phyloP scores from a whole-genome alignment of 2,797 vertebrate genomes.

The Melanitta fusca region DNA sequence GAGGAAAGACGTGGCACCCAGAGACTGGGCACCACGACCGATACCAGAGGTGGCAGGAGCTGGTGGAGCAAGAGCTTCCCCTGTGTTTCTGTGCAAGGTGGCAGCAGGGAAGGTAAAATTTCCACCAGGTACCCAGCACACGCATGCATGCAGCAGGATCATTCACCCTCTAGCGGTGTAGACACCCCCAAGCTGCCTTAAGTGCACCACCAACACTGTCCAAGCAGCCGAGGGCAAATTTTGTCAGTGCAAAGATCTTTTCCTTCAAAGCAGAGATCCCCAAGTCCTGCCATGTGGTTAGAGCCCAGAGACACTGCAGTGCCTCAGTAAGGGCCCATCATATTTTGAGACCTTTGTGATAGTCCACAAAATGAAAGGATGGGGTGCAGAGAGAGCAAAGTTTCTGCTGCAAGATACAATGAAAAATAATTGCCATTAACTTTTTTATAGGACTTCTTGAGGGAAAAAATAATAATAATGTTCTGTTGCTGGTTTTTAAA shows the following conservation, averaged over 20 bases:
- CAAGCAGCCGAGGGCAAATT: background rate
- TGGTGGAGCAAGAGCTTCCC: background rate
- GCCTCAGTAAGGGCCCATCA: rapidly evolving
- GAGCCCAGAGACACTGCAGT: no score
- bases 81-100: rapidly evolving
- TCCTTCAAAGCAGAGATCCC: background rate
- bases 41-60: background rate
- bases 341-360: background rate
- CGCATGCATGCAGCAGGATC: rapidly evolving
- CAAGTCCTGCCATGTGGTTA: background rate
- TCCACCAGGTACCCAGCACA: background rate
- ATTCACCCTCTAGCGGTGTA: background rate
- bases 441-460: background rate
- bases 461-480: background rate
- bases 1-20: background rate
- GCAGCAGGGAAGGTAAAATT: background rate
- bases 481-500: background rate
- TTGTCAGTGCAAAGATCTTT: background rate
- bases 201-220: background rate
- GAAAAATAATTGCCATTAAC: background rate
- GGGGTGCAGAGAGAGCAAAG: background rate
- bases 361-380: background rate
- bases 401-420: background rate
- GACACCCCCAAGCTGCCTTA: background rate
- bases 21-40: rapidly evolving